Conservation (phyloP, 2,797 vertebrate genomes). For the Sparus aurata region DNA sequence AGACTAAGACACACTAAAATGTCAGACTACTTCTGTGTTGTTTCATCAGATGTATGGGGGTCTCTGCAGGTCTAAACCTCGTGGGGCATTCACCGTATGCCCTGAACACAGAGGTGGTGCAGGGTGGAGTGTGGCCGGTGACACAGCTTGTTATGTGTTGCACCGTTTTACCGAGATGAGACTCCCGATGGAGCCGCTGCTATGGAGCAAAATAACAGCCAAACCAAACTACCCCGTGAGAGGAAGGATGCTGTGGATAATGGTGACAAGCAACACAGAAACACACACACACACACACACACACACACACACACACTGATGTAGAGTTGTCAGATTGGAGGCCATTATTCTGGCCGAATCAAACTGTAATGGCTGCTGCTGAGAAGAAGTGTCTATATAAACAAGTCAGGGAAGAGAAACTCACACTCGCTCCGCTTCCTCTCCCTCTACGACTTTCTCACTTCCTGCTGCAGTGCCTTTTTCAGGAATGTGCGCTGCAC, state of each 20-base stretch:
- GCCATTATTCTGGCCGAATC: slow-evolving; percentile 63
- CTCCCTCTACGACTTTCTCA: background rate
- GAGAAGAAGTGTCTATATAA: slow-evolving; percentile 50
- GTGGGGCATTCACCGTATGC: background rate
- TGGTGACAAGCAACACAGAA: slow-evolving; percentile 42
- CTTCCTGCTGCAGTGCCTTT: slow-evolving; percentile 30
- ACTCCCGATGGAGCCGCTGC: slow-evolving; percentile 46
- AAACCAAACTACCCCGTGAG: slow-evolving; percentile 43
- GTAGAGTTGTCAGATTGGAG: slow-evolving; percentile 55
- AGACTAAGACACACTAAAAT: background rate
- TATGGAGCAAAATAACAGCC: slow-evolving; percentile 53
- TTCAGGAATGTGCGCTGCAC: slow-evolving; percentile 8
- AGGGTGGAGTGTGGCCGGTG: background rate
- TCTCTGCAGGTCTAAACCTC: background rate
- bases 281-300: background rate
- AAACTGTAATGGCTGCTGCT: slow-evolving; percentile 53
- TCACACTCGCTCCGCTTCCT: background rate
- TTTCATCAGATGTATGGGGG: background rate
- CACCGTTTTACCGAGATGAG: slow-evolving; percentile 53
- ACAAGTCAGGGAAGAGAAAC: slow-evolving; percentile 40
- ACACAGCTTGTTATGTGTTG: slow-evolving; percentile 51
- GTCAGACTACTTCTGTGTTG: background rate
- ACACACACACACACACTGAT: slow-evolving; percentile 8
- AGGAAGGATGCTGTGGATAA: slow-evolving; percentile 54
- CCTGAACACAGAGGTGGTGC: slow-evolving; percentile 21